Evolutionary conservation across 2,888 invertebrate genomes (phyloP), one percentile per base, ranked within the genome.

Genomic region (Ormyrus labotus): DNA sequence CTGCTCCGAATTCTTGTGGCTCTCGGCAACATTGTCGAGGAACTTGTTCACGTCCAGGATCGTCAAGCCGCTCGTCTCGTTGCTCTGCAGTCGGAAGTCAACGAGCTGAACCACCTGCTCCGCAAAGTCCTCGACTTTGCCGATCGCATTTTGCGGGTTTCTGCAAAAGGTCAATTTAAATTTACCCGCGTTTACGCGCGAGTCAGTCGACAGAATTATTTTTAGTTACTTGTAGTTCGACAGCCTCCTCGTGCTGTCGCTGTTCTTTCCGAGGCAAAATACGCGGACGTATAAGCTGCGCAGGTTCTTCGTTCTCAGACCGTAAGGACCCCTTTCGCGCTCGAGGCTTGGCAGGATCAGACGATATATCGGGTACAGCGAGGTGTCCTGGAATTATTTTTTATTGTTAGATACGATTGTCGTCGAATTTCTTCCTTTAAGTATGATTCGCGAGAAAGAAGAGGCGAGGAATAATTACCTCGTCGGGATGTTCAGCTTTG

Each of bases 291-390:
- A 93, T 55, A 95, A 89, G 84, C 92, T 93, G 0, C 95, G 95
- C 80, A 98, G 92, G 83, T 94, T 94, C 55, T 93, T 92, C 91
- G 96, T 95, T 91, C 97, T 96, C 81, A 98, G 92, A 34, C 97
- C 96, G 91, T 97, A 97, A 0, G 96, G 93, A 58, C 94, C 93
- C 84, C 98, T 93, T 84, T 96, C 95, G 83, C 95, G 93, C 87
- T 98, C 98, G 53, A 94, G 91, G 80, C 94, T 92, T 0, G 98
- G 97, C 50, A 98, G 87, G 9, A 98, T 90, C 53, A 98, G 92
- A 83, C 98, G 93, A 84, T 98, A 88, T 61, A 96, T 92, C 7
- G 96, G 94, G 90, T 94, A 97, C 81, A 95, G 92, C 80, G 92
- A 93, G 58, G 91, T 91, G 82, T 92, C 92, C 92, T 94, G 89